These are phyloP conservation scores for Narcine bancroftii DNA, from an alignment of 2,113 vertebrate genomes.

Conservation along the genomic window DNA sequence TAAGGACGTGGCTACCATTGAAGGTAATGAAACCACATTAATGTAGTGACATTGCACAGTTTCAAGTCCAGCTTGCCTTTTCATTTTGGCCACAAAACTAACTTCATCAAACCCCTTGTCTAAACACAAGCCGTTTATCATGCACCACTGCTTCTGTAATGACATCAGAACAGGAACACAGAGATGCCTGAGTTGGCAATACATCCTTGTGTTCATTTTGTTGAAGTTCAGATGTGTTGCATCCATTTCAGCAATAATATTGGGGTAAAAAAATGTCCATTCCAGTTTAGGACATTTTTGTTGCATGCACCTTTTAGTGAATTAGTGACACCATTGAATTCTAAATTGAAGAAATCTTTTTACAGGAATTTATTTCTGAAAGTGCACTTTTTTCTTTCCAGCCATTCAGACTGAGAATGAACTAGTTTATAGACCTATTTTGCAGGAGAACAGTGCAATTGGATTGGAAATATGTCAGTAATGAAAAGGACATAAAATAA, in stretches of 20 bases:
- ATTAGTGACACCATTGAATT: not conserved
- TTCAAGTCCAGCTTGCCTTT: not conserved
- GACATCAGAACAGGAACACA: not conserved
- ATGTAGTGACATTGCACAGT: not conserved
- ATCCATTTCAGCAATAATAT: not conserved
- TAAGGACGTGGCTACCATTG: not conserved
- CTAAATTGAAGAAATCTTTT: not conserved
- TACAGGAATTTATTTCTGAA: not conserved
- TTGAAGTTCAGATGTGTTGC: not conserved
- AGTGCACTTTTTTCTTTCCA: not conserved
- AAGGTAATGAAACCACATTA: not conserved
- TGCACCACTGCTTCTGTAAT: slow-evolving; percentile 4
- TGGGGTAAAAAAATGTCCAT: not conserved
- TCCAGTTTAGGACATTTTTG: not conserved
- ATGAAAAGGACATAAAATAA: not conserved
- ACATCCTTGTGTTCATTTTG: not conserved
- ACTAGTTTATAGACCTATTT: not conserved
- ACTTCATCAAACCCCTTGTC: not conserved
- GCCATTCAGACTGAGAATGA: not conserved
- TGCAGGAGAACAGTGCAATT: not conserved
- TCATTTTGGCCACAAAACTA: slow-evolving; percentile 26
- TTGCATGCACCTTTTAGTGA: not conserved
- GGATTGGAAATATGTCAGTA: not conserved
- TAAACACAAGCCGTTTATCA: slow-evolving; percentile 10
- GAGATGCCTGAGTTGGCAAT: not conserved